Percentiles rank a stretch among this genome's conserved stretches.
phyloP scores from a whole-genome alignment of 2,113 vertebrate species.

The Calypte anna region DNA sequence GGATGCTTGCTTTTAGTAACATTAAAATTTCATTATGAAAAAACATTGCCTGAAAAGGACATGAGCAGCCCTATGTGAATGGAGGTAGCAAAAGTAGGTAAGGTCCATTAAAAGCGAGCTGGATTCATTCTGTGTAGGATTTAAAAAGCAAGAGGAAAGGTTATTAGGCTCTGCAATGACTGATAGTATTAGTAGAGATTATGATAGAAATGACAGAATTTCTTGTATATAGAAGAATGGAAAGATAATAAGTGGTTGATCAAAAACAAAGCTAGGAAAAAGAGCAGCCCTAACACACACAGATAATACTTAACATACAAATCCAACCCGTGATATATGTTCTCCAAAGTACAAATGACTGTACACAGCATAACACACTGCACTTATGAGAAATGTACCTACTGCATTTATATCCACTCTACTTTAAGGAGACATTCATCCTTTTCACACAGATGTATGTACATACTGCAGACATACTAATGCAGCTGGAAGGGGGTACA shows the following conservation, averaged over 20 bases:
- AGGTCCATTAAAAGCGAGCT: not conserved
- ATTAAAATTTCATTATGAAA: not conserved
- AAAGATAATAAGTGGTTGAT: not conserved
- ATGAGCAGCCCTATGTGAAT: not conserved
- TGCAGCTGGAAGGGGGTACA: slow-evolving; percentile 20
- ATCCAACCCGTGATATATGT: not conserved
- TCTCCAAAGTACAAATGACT: not conserved
- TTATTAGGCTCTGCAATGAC: not conserved
- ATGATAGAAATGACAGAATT: not conserved
- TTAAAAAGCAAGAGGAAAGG: not conserved
- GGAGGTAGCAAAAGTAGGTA: not conserved
- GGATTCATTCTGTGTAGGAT: not conserved
- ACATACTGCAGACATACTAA: not conserved
- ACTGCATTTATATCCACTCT: not conserved
- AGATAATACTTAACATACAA: not conserved
- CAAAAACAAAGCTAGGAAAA: not conserved
- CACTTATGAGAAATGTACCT: not conserved
- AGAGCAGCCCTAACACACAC: not conserved
- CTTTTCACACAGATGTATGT: not conserved
- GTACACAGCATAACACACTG: not conserved
- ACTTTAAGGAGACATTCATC: not conserved
- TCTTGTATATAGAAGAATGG: not conserved
- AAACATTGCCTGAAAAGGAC: not conserved
- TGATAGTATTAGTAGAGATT: not conserved
- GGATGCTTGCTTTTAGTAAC: not conserved